Percentiles rank a stretch among this genome's conserved stretches.
Conservation (phyloP, 1,140 invertebrate genomes). For the Trialeurodes vaporariorum region DNA sequence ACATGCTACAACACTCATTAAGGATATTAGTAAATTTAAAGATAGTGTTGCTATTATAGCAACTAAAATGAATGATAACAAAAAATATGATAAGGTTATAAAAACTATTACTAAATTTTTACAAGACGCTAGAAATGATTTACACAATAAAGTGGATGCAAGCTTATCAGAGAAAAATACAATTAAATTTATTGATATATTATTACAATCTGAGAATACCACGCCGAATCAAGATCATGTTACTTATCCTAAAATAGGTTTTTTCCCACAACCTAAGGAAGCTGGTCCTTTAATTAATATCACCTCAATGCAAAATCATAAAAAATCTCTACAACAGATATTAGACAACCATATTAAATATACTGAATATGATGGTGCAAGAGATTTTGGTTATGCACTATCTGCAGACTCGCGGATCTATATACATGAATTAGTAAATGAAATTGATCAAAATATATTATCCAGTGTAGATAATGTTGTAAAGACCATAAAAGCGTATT, state of each 20-base stretch:
- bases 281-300: conserved; percentile 8
- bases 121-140: background rate
- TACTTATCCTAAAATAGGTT: conserved; percentile 7
- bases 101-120: conserved; percentile 9
- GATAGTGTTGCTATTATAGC: conserved; percentile 18
- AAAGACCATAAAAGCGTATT: background rate
- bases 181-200: conserved; percentile 14
- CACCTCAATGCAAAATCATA: background rate
- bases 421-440: conserved; percentile 7
- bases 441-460: background rate
- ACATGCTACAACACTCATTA: conserved; percentile 13
- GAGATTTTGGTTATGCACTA: conserved; percentile 17
- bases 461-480: background rate
- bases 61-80: conserved; percentile 19
- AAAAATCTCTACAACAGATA: conserved; percentile 3
- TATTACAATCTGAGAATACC: conserved; percentile 6
- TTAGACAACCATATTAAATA: background rate
- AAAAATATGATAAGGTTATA: background rate
- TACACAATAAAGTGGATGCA: background rate
- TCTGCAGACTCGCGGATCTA: conserved; percentile 13
- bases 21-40: conserved; percentile 15
- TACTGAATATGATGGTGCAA: background rate
- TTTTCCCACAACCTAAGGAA: conserved; percentile 12
- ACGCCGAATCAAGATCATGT: too few relatives aligned
- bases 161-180: background rate